Evolutionary conservation across 2,113 vertebrate genomes (phyloP).

Genomic region (Albula glossodonta): DNA sequence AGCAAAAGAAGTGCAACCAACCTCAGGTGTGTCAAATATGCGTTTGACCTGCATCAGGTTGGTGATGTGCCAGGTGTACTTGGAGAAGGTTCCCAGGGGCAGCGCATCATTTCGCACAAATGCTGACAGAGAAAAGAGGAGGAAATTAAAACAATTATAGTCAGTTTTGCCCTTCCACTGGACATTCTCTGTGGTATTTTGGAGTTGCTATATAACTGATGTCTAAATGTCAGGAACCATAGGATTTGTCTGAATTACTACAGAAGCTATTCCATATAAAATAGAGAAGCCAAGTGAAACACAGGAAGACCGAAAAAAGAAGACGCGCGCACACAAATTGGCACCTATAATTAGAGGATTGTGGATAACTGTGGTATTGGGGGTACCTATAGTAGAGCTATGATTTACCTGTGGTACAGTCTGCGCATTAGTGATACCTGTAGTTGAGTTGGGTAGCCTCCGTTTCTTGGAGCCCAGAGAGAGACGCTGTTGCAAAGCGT

Average conservation of each 20-base stretch:
- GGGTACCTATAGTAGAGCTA: neutral
- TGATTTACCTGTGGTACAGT: neutral
- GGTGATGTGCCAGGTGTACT: constrained; percentile 91
- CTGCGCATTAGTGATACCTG: constrained; percentile 61
- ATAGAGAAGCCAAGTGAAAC: too few relatives aligned
- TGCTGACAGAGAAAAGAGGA: constrained; percentile 59
- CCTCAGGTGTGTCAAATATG: constrained; percentile 89
- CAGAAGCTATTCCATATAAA: too few relatives aligned
- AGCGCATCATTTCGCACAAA: constrained; percentile 81
- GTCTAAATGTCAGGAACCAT: too few relatives aligned
- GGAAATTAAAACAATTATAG: neutral
- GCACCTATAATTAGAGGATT: neutral
- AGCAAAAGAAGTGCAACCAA: constrained; percentile 50
- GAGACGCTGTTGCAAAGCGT: constrained; percentile 84
- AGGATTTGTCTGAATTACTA: too few relatives aligned
- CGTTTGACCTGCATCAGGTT: constrained; percentile 84
- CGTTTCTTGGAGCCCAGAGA: constrained; percentile 86
- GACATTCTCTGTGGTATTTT: constrained; percentile 39
- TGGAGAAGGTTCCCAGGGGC: constrained; percentile 82
- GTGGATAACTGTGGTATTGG: too few relatives aligned
- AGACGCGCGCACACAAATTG: too few relatives aligned
- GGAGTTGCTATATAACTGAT: constrained; percentile 59
- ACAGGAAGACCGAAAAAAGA: too few relatives aligned
- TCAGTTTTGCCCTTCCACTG: neutral
- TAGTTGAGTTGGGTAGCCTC: constrained; percentile 87